Base-by-base conservation (phyloP, 1,140 invertebrate species). In the Drosophila sechellia region DNA sequence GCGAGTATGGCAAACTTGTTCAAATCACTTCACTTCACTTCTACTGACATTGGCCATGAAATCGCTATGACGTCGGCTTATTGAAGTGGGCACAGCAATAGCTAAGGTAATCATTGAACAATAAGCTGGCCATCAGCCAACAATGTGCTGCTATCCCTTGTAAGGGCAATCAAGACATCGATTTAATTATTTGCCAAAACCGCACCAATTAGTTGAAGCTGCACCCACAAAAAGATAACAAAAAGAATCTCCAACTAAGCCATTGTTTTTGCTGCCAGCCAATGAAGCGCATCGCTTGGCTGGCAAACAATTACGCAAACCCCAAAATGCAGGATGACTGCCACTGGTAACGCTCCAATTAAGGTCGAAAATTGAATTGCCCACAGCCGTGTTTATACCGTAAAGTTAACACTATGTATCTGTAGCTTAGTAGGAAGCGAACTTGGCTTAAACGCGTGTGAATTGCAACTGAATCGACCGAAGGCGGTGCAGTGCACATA, bases 41-140 rank as follows among this genome's bases (percentile, higher is more conserved):
- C 57, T 78, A 49, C 77, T 79, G 77, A 58, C 77, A 79, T 79
- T 79, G 77, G 71, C 77, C 77, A 74, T 79, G 77, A 79, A 79
- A 46, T 53, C 25, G 52, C 57, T 60, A 56, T 78, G 75, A 78
- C 75, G 75, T 78, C 45, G 75, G 35, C 22, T 27, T 40, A 56
- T 34, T 70, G 42, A 42, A 70, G 72, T 75, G 71, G 73, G 34
- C 60, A 42, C 20, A 34, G 58, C 52, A 10, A n/a, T 40, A 57
- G 61, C 13, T 57, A 56, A 70, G 70, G 48, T 49, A 70, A 34
- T 48, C 54, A 56, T 57, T 70, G 35, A 70, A 57, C 66, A 70
- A 49, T 49, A 57, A 70, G 55, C 66, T 70, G 64, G 66, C 50
- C 66, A 48, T 70, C 37, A 70, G 48, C 49, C 20, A 57, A 49